These are phyloP conservation scores for Phyllostomus discolor DNA, from an alignment of 2,113 vertebrate genomes.

Conservation along the genomic window DNA sequence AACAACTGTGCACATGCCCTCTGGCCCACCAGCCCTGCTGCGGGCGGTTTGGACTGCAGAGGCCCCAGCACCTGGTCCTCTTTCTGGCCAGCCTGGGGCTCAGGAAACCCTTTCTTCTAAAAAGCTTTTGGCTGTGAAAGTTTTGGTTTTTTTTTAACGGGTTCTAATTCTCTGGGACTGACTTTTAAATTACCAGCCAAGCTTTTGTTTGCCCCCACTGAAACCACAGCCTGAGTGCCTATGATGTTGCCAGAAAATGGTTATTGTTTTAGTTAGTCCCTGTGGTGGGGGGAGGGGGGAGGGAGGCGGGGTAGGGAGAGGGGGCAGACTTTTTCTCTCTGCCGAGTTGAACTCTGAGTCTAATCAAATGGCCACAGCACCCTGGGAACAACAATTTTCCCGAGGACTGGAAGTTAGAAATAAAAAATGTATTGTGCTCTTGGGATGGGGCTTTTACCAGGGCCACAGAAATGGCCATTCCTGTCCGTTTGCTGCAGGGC, in stretches of 20 bases:
- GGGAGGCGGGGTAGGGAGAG: no score
- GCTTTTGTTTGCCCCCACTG: not conserved
- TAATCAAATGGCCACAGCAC: not conserved
- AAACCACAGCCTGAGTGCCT: not conserved
- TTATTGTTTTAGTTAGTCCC: not conserved
- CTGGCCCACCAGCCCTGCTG: not conserved
- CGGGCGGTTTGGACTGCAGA: not conserved
- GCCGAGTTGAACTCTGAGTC: not conserved
- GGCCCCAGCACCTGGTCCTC: not conserved
- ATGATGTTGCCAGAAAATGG: not conserved
- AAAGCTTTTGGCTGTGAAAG: not conserved
- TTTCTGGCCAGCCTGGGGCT: not conserved
- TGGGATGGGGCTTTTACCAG: not conserved
- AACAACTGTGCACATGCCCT: not conserved
- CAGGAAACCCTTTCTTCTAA: not conserved
- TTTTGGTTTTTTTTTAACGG: not conserved
- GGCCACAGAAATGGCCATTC: not conserved
- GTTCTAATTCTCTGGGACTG: not conserved
- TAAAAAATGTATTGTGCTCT: not conserved
- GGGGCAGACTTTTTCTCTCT: not conserved
- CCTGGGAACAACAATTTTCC: not conserved
- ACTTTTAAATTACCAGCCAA: not conserved
- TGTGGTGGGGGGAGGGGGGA: no score
- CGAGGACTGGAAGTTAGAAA: not conserved
- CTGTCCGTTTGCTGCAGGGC: not conserved